Evolutionary conservation across 2,797 vertebrate species (phyloP).

Genomic region (Petrocephalus sullivani): DNA sequence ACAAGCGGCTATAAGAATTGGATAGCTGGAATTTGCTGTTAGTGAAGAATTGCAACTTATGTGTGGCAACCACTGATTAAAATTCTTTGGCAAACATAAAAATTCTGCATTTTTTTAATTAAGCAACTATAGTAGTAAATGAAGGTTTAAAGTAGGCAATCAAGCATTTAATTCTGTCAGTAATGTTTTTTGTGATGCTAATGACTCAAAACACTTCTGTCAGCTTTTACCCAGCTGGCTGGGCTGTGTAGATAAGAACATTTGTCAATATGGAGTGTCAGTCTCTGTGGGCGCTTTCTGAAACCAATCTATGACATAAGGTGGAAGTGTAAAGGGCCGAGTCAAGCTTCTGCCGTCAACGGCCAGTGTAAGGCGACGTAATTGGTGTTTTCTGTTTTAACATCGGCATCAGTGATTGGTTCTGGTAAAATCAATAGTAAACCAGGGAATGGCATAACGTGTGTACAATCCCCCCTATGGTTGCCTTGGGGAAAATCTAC

Average conservation of each 20-base stretch:
- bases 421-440: neutral
- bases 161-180: neutral
- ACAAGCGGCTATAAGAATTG: neutral
- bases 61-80: too few relatives aligned
- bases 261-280: neutral
- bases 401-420: neutral
- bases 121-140: neutral
- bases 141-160: neutral
- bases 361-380: neutral
- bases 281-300: neutral
- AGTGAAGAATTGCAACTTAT: neutral
- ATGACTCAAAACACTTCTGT: neutral
- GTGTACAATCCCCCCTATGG: neutral
- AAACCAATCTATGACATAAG: neutral
- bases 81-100: too few relatives aligned
- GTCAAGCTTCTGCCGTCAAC: neutral
- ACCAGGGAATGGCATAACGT: neutral
- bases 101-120: too few relatives aligned
- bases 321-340: neutral
- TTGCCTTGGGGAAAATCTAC: neutral
- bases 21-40: neutral
- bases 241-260: neutral
- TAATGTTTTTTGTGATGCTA: neutral
- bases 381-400: neutral
- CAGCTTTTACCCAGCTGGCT: neutral